Conservation (phyloP, 2,888 invertebrate species). For the Tetheella fluctuosa region DNA sequence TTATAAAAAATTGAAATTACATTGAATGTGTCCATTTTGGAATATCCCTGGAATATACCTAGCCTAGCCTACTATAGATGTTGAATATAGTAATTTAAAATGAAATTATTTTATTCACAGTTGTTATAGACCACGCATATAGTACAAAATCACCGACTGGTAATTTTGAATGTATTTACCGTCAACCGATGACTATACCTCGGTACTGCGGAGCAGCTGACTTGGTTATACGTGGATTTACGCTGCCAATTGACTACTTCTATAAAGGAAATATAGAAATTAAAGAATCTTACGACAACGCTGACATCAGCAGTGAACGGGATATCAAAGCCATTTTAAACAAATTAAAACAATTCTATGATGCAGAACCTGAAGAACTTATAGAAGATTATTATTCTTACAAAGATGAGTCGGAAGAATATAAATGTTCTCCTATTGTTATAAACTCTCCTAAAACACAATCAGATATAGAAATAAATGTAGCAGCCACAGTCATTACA, state of each 20-base stretch:
- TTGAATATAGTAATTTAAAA: too few species aligned
- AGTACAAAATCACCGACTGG: constrained; percentile 80
- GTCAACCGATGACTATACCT: constrained; percentile 64
- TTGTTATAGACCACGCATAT: constrained; percentile 77
- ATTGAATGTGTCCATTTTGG: too few species aligned
- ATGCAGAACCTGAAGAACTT: constrained; percentile 48
- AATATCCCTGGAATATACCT: too few species aligned
- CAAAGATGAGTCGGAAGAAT: constrained; percentile 20
- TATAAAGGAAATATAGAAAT: constrained; percentile 59
- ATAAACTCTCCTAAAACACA: constrained; percentile 35
- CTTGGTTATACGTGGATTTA: constrained; percentile 54
- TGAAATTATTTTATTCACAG: constrained; percentile 46
- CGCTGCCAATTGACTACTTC: constrained; percentile 65
- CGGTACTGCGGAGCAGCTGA: constrained; percentile 54
- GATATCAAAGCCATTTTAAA: constrained; percentile 51
- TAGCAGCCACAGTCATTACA: constrained; percentile 44
- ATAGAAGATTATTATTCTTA: constrained; percentile 37
- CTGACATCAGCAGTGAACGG: constrained; percentile 46
- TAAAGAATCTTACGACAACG: constrained; percentile 44
- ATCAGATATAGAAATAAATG: constrained; percentile 45
- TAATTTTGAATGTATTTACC: constrained; percentile 83
- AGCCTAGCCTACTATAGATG: too few species aligned
- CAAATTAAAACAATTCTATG: constrained; percentile 52
- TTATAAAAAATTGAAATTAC: too few species aligned
- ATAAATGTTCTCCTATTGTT: neutral